Evolutionary conservation across 2,888 invertebrate genomes (phyloP).

Genomic region (Imbricaverruca yamaguchii): DNA sequence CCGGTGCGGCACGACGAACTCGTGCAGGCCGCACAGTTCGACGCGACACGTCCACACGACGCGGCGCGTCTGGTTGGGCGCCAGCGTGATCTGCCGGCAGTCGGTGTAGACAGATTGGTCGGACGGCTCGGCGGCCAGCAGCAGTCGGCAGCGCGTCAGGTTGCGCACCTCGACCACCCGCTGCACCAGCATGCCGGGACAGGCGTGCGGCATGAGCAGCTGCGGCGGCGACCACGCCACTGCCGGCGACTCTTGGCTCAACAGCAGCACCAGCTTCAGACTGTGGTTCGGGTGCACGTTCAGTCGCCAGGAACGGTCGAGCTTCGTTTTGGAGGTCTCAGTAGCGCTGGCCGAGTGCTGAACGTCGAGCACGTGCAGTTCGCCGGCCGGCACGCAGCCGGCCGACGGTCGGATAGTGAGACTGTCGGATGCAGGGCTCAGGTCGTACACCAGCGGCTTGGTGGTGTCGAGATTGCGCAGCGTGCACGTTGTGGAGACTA

Average conservation of each 20-base stretch:
- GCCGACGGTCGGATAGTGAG: not conserved
- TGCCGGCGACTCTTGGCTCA: not conserved
- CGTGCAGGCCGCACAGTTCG: not conserved
- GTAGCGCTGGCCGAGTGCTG: not conserved
- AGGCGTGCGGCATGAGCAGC: slow-evolving; percentile 2
- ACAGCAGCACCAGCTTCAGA: not conserved
- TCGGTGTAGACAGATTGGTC: not conserved
- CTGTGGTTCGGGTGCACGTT: not conserved
- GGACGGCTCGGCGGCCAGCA: not conserved
- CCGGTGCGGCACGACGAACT: not conserved
- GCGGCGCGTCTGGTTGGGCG: not conserved
- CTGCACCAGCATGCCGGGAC: not conserved
- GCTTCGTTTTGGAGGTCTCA: not conserved
- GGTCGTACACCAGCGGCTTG: slow-evolving; percentile 14
- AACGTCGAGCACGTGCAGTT: not conserved
- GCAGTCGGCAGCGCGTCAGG: not conserved
- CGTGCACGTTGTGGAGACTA: not conserved
- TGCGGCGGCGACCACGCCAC: not conserved
- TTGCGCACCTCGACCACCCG: not conserved
- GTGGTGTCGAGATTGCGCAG: not conserved
- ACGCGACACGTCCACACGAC: not conserved
- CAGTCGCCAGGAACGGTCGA: not conserved
- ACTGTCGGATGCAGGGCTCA: not conserved
- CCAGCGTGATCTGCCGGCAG: not conserved
- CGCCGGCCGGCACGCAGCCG: not conserved